Conservation (phyloP, 2,888 invertebrate genomes). For the Dione vanillae region DNA sequence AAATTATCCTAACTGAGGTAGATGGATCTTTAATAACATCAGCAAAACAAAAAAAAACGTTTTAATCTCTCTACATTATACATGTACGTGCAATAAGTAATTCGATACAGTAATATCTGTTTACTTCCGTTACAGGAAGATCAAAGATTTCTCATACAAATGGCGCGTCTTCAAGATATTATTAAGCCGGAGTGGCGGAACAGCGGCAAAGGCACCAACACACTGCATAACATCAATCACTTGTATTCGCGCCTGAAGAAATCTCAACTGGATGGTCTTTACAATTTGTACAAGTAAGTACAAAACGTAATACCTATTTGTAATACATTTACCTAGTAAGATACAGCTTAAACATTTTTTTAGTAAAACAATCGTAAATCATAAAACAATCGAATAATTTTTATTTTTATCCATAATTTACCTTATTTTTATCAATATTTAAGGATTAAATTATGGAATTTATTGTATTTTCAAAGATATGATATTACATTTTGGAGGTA, state of each 20-base stretch:
- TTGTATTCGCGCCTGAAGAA: constrained; percentile 91
- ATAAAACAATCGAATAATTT: no score
- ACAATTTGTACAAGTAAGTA: constrained; percentile 90
- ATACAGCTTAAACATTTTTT: neutral
- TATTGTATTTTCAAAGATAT: no score
- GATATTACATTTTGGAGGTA: neutral
- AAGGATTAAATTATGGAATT: no score
- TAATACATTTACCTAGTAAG: neutral
- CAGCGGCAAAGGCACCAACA: constrained; percentile 90
- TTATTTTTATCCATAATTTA: no score
- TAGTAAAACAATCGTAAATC: neutral
- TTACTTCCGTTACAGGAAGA: constrained; percentile 85
- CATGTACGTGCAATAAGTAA: neutral
- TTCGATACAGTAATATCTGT: neutral
- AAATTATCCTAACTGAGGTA: no score
- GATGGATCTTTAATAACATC: no score
- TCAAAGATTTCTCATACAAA: constrained; percentile 91
- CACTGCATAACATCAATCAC: constrained; percentile 88
- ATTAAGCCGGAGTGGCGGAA: constrained; percentile 94
- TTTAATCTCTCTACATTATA: no score
- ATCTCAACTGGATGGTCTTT: constrained; percentile 89
- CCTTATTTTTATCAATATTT: no score
- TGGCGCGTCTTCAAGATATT: constrained; percentile 89
- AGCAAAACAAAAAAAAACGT: no score
- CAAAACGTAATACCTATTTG: neutral